Conservation (phyloP, 2,888 invertebrate species). For the Cephus pulcher region DNA sequence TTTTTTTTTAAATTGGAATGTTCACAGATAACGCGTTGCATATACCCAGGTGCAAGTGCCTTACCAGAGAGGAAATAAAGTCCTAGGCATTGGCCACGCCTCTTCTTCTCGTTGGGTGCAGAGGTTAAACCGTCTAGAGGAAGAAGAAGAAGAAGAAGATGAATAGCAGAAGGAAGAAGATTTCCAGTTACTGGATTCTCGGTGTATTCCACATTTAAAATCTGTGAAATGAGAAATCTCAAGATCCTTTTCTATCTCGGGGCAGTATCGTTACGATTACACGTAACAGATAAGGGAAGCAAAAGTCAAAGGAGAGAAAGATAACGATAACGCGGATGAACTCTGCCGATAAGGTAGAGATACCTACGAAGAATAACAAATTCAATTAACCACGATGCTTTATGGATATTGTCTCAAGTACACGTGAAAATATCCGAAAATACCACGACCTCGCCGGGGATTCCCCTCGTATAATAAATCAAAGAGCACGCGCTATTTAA, state of each 20-base stretch:
- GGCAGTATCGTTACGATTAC: background rate
- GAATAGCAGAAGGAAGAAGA: background rate
- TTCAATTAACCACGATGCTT: background rate
- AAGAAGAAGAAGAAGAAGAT: background rate
- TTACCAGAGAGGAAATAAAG: slow-evolving; percentile 15
- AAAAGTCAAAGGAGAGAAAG: background rate
- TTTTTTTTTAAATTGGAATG: background rate
- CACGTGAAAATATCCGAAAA: background rate
- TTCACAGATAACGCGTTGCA: background rate
- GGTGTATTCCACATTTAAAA: background rate
- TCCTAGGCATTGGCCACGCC: slow-evolving; percentile 18
- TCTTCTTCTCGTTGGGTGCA: slow-evolving; percentile 6
- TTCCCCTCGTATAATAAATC: background rate
- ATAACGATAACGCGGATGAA: background rate
- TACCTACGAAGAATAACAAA: background rate
- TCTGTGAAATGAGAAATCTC: background rate
- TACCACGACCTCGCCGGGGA: background rate
- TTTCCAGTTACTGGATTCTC: slow-evolving; percentile 16
- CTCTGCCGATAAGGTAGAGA: background rate
- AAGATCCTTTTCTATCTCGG: background rate
- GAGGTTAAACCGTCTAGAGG: slow-evolving; percentile 17
- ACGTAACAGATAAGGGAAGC: background rate
- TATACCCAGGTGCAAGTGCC: background rate
- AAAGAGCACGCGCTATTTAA: background rate
- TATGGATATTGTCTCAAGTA: background rate